Base-by-base conservation (phyloP, 2,113 vertebrate genomes). In the Electrona antarctica region DNA sequence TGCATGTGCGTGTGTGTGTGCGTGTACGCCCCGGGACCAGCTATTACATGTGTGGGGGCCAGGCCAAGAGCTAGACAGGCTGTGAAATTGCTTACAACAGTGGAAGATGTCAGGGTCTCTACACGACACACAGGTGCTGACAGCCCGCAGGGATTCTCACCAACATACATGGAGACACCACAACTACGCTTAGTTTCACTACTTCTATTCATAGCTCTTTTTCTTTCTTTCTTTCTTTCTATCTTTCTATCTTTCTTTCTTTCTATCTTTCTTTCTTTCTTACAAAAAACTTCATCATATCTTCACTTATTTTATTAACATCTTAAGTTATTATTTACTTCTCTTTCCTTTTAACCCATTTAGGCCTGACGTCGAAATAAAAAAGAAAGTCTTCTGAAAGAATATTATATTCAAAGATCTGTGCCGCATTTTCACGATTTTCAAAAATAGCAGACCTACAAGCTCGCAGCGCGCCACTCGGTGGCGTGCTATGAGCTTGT, bases 81-180 rank as follows among this genome's bases (percentile, higher is more conserved):
- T 81, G 84, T 90, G 89, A 92, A 92, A 90, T 88, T 84, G 87
- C 83, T 86, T 85, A 86, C 87, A 90, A 85, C 79, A 77, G 81
- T 77, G 81, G 71, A 85, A 85, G 82, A 81, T 83, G 84, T 76
- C 77, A 64, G 75, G 82, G 79, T 82, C 79, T 69, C 46, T 57
- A 46, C 79, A 29, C 60, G 29, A n/a, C n/a, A 33, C 29, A 33
- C 29, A 33, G 29, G 29, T 33, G 29, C 29, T 33, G 29, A 33
- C 29, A 33, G 29, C 29, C 29, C 29, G 29, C 41, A 78, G 75
- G 77, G 81, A 29, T 68, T 78, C 63, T 73, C 59, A 51, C 63
- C 4, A 33, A 33, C 29, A 33, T 33, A 33, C 29, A n/a, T 33
- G 29, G 2, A 33, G 4, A 33, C 29, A 33, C 29, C 4, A 33